Percentiles rank a stretch among this genome's conserved stretches.
Conservation (phyloP, 2,797 vertebrate species). For the Sphenodon punctatus region DNA sequence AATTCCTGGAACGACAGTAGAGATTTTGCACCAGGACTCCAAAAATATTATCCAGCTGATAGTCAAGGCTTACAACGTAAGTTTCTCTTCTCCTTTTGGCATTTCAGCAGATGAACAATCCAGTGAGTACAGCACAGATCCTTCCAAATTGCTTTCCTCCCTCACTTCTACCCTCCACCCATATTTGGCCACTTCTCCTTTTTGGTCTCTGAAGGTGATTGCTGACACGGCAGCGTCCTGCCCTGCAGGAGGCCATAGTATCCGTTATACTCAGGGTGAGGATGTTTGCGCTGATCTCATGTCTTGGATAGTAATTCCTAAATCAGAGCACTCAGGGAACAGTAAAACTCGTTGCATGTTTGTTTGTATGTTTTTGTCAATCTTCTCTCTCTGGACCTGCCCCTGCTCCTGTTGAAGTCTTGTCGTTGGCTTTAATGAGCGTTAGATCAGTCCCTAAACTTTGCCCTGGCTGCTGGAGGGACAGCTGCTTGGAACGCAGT, state of each 20-base stretch:
- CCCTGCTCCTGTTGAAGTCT: background rate
- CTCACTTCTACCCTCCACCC: rapidly evolving
- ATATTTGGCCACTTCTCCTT: rapidly evolving
- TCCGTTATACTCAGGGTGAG: background rate
- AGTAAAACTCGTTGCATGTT: background rate
- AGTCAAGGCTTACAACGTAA: slow-evolving; percentile 92
- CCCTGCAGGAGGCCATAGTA: background rate
- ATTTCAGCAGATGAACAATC: background rate
- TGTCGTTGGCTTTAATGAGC: rapidly evolving
- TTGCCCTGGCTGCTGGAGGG: rapidly evolving
- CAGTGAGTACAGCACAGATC: background rate
- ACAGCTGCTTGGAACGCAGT: background rate
- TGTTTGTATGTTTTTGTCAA: background rate
- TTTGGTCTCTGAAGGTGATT: background rate
- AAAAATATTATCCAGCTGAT: slow-evolving; percentile 99
- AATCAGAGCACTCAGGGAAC: background rate
- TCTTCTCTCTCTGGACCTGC: background rate
- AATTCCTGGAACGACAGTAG: slow-evolving; percentile 95
- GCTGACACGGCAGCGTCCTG: background rate
- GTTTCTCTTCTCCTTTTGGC: slow-evolving; percentile 59
- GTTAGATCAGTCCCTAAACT: rapidly evolving
- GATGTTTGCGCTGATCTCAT: background rate
- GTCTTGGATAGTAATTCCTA: background rate
- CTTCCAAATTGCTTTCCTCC: background rate
- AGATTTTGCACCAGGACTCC: slow-evolving; percentile 94